Percentiles rank a stretch among this genome's conserved stretches.
phyloP scores from a whole-genome alignment of 1,140 invertebrate species.

The Procambarus virginalis region DNA sequence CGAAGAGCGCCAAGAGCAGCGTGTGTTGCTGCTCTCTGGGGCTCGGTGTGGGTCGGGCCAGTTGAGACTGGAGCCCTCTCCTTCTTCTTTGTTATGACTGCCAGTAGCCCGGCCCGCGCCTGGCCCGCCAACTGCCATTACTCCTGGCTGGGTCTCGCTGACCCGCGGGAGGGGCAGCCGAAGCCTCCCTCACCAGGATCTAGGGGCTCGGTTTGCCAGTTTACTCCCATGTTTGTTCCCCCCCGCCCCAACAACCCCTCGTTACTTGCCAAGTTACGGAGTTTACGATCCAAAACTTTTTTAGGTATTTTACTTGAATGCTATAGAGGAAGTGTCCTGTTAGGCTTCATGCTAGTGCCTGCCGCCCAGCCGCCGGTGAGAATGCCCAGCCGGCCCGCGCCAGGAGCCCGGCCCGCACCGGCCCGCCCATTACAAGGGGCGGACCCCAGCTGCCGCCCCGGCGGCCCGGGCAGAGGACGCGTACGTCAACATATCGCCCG shows the following conservation, averaged over 20 bases:
- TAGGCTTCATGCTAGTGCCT: slow-evolving; percentile 55
- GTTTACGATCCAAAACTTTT: slow-evolving; percentile 46
- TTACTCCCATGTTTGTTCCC: slow-evolving; percentile 53
- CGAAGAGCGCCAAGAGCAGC: slow-evolving; percentile 36
- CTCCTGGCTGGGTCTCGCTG: slow-evolving; percentile 46
- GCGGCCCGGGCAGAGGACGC: slow-evolving; percentile 43
- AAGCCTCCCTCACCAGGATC: slow-evolving; percentile 11
- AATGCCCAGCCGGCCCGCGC: slow-evolving; percentile 16
- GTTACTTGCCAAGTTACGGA: slow-evolving; percentile 54
- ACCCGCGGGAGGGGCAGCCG: slow-evolving; percentile 39
- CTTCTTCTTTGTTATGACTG: neutral
- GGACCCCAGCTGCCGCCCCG: slow-evolving; percentile 20
- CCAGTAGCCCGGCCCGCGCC: slow-evolving; percentile 37
- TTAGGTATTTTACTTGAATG: slow-evolving; percentile 59
- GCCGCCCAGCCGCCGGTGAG: slow-evolving; percentile 46
- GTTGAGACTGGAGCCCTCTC: slow-evolving; percentile 12
- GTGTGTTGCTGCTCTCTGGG: slow-evolving; percentile 49
- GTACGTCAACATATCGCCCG: slow-evolving; percentile 62
- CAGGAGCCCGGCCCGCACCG: slow-evolving; percentile 9
- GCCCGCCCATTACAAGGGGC: slow-evolving; percentile 4
- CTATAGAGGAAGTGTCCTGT: slow-evolving; percentile 55
- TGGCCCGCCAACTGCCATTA: slow-evolving; percentile 38
- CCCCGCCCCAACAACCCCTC: neutral
- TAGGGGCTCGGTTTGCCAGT: slow-evolving; percentile 35
- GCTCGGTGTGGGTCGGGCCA: slow-evolving; percentile 36